Evolutionary conservation across 2,888 invertebrate genomes (phyloP), one percentile per base, ranked within the genome.

Genomic region (Ephialtes manifestator): DNA sequence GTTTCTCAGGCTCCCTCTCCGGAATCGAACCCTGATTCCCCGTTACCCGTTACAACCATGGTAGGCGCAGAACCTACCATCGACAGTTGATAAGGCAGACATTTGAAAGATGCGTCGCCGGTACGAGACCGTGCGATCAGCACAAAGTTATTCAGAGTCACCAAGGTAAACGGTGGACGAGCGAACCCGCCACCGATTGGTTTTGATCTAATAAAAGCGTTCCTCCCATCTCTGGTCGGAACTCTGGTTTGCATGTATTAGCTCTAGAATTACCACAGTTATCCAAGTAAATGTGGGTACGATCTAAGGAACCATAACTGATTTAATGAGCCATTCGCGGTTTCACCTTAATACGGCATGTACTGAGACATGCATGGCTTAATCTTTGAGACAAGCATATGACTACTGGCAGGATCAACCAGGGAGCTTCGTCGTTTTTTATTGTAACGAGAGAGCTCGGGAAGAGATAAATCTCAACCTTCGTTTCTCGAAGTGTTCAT

Each of bases 331-430:
- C 95, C 95, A 94, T 95, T 94, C 94, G 95, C 94, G 94, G 94
- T 95, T 94, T 95, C 94, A 94, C 94, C 93, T 94, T 94, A 93
- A 93, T 93, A 91, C 90, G 94, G 95, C 94, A 94, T 95, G 95
- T 94, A 95, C 95, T 95, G 94, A 95, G 95, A 96, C 95, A 95
- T 95, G 95, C 95, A 95, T 96, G 95, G 95, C 95, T 95, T 95
- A 96, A 95, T 95, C 95, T 95, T 96, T 96, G 95, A 96, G 95
- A 95, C 95, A 95, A 96, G 95, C 95, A 95, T 95, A 95, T 95
- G 94, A 95, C 94, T 94, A 94, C 94, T 94, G 94, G 94, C 94
- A 95, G 94, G 94, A 95, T 94, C 94, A 94, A 95, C 94, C 94
- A 91, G 90, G 90, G 89, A 90, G 88, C 90, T 88, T 87, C 79